Percentiles rank a stretch among this genome's conserved stretches.
These are phyloP conservation scores for Rhinogobius similis DNA, from an alignment of 2,113 vertebrate species.

Conservation along the genomic window DNA sequence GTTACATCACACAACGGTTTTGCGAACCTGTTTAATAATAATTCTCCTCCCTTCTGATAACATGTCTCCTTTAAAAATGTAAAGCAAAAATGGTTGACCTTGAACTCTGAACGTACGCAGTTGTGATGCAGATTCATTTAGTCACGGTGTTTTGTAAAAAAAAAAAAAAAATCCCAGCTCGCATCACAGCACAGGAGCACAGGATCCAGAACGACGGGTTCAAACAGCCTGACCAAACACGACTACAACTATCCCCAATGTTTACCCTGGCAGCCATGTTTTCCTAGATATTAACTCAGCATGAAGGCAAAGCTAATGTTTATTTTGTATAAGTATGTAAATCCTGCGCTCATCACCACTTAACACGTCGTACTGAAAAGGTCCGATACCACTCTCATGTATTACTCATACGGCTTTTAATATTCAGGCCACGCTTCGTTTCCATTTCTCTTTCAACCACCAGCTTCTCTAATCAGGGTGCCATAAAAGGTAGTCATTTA, in stretches of 20 bases:
- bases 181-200: neutral
- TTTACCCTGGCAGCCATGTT: slow-evolving; percentile 33
- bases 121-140: neutral
- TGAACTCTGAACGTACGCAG: neutral
- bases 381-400: slow-evolving; percentile 2
- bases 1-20: no score
- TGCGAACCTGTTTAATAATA: no score
- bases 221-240: slow-evolving; percentile 27
- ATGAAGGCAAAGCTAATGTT: slow-evolving; percentile 28
- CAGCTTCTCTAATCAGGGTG: neutral
- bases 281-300: slow-evolving; percentile 24
- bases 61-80: neutral
- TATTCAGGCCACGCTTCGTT: neutral
- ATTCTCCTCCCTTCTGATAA: neutral
- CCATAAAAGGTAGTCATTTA: slow-evolving; percentile 26
- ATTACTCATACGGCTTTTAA: slow-evolving; percentile 7
- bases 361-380: slow-evolving; percentile 9
- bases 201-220: neutral
- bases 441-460: neutral
- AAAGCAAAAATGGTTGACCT: neutral
- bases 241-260: slow-evolving; percentile 5
- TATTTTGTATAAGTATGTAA: slow-evolving; percentile 8
- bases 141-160: neutral
- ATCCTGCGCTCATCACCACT: slow-evolving; percentile 14
- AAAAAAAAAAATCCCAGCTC: neutral